Conservation (phyloP, 2,888 invertebrate genomes). For the Pachydiplax longipennis region DNA sequence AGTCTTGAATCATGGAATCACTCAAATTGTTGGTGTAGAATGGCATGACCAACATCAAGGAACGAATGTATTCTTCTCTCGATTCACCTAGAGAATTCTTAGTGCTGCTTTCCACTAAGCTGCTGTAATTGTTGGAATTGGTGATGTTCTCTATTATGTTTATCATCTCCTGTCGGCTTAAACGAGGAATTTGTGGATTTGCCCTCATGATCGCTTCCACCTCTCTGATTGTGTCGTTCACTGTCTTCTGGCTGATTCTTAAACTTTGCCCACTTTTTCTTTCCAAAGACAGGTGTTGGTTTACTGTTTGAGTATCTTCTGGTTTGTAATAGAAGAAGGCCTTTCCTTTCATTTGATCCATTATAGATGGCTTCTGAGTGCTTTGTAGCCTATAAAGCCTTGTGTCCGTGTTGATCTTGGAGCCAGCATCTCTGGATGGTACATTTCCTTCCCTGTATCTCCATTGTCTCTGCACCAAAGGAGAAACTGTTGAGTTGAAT, state of each 20-base stretch:
- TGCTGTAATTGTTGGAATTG: slow-evolving; percentile 53
- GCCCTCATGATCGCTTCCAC: slow-evolving; percentile 70
- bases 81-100: slow-evolving; percentile 52
- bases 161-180: slow-evolving; percentile 71
- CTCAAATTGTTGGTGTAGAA: slow-evolving; percentile 67
- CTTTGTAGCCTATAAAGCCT: background rate
- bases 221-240: slow-evolving; percentile 71
- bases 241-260: slow-evolving; percentile 58
- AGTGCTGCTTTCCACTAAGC: slow-evolving; percentile 54
- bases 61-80: slow-evolving; percentile 61
- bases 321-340: background rate
- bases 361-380: background rate
- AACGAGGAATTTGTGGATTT: slow-evolving; percentile 69
- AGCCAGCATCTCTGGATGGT: background rate
- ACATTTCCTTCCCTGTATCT: too few relatives aligned
- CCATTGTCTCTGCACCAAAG: background rate
- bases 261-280: background rate
- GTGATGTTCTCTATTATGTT: slow-evolving; percentile 72
- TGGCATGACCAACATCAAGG: slow-evolving; percentile 73
- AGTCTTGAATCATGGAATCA: slow-evolving; percentile 65
- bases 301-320: background rate
- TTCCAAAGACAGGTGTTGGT: background rate
- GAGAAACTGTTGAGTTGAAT: background rate
- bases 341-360: slow-evolving; percentile 16
- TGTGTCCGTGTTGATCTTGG: background rate